Conservation (phyloP, 2,888 invertebrate genomes). For the Leucophenga maculata region DNA sequence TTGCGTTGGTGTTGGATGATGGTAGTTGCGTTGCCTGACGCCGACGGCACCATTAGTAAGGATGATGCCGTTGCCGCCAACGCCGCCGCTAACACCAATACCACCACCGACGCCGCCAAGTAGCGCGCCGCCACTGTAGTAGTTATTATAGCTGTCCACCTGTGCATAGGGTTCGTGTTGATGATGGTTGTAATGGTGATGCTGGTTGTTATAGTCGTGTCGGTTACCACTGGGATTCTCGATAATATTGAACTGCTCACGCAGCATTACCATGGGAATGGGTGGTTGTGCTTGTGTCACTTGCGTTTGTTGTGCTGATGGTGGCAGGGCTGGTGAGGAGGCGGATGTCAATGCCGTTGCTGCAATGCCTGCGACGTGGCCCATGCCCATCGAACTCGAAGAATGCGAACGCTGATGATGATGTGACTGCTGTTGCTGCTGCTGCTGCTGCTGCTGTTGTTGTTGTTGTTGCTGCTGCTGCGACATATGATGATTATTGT, state of each 20-base stretch:
- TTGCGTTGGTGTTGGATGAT: conserved; percentile 51
- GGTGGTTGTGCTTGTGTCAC: conserved; percentile 62
- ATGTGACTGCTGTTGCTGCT: conserved; percentile 34
- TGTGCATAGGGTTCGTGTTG: conserved; percentile 54
- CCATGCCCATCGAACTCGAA: conserved; percentile 37
- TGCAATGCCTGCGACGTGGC: conserved; percentile 30
- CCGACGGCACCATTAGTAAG: conserved; percentile 2
- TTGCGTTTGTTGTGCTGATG: conserved; percentile 44
- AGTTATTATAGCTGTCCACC: conserved; percentile 61
- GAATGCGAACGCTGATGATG: conserved; percentile 50
- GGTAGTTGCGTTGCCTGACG: conserved; percentile 24
- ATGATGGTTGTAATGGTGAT: conserved; percentile 50
- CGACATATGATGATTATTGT: conserved; percentile 31
- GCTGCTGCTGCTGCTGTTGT: conserved; percentile 43
- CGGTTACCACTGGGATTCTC: conserved; percentile 71
- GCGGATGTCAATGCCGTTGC: conserved; percentile 37
- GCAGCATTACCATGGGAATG: conserved; percentile 74
- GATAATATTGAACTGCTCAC: conserved; percentile 72
- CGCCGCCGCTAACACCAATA: conserved; percentile 26
- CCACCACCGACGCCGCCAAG: conserved; percentile 44
- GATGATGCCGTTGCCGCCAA: conserved; percentile 34
- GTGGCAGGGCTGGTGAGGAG: conserved; percentile 45
- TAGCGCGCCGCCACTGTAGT: conserved; percentile 46
- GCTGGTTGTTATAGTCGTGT: conserved; percentile 57
- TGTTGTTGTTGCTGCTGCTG: conserved; percentile 39